phyloP scores from a whole-genome alignment of 2,113 vertebrate genomes.

The Corythaeola cristata region DNA sequence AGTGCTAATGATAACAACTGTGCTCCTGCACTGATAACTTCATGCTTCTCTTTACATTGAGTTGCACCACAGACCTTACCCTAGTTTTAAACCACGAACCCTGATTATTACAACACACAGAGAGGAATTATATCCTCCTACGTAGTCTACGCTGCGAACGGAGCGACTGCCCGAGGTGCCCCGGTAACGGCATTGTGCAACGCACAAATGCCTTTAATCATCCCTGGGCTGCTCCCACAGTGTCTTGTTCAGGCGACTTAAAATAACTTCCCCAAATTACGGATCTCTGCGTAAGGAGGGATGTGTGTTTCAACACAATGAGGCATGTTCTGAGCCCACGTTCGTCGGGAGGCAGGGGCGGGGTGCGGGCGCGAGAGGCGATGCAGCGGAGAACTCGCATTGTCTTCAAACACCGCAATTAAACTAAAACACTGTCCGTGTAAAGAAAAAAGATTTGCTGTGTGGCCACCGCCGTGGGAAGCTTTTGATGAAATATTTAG shows the following conservation, averaged over 20 bases:
- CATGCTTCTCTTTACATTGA: background rate
- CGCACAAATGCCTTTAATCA: constrained; percentile 13
- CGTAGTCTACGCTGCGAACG: background rate
- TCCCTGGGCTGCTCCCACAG: background rate
- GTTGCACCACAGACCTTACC: background rate
- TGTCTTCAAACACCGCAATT: constrained; percentile 11
- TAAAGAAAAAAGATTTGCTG: constrained; percentile 13
- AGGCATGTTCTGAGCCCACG: background rate
- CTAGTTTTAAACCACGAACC: background rate
- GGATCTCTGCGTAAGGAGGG: background rate
- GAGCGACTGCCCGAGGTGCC: background rate
- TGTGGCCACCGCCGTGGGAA: background rate
- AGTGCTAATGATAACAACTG: background rate
- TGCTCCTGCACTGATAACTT: background rate
- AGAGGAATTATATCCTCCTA: constrained; percentile 20
- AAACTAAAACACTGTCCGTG: background rate
- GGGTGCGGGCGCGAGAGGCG: background rate
- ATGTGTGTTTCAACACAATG: background rate
- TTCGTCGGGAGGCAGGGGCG: background rate
- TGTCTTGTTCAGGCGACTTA: background rate
- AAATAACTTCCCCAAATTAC: constrained; percentile 23
- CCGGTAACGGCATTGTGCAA: background rate
- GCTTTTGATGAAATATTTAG: constrained; percentile 58
- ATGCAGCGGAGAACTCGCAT: background rate
- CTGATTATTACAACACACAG: background rate